Percentiles rank a stretch among this genome's conserved stretches.
These are phyloP conservation scores for Hecatera dysodea DNA, from an alignment of 2,888 invertebrate genomes.

Conservation along the genomic window DNA sequence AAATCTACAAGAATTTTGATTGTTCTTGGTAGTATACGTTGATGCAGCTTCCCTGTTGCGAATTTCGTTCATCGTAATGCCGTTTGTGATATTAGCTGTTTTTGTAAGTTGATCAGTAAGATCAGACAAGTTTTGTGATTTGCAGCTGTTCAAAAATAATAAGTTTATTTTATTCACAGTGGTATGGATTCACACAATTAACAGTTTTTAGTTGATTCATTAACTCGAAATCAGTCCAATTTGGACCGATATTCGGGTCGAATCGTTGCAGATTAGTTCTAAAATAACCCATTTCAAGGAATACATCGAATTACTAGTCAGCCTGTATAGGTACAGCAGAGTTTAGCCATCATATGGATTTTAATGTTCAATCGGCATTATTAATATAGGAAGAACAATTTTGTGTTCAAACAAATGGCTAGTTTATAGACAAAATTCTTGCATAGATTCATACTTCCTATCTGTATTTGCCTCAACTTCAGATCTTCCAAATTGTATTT, in stretches of 20 bases:
- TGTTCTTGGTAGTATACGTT: no score
- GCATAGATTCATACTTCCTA: constrained; percentile 30
- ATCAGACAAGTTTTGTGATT: no score
- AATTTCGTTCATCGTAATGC: no score
- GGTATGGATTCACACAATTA: no score
- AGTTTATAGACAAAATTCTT: constrained; percentile 22
- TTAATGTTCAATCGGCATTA: constrained; percentile 20
- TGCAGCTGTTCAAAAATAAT: no score
- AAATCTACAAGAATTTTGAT: no score
- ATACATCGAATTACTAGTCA: neutral
- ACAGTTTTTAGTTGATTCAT: no score
- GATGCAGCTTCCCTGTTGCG: no score
- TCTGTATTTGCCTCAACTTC: constrained; percentile 16
- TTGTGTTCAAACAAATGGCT: constrained; percentile 63
- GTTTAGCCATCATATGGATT: constrained; percentile 18
- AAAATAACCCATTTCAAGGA: neutral
- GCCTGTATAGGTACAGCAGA: neutral
- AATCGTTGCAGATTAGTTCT: neutral
- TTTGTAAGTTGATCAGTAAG: no score
- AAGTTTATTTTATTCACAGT: no score
- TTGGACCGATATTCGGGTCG: neutral
- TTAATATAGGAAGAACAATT: constrained; percentile 43
- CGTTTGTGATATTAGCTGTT: no score
- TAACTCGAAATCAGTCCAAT: neutral
- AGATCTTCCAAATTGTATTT: constrained; percentile 29